Conservation (phyloP, 1,140 invertebrate species). For the Brachionus plicatilis region DNA sequence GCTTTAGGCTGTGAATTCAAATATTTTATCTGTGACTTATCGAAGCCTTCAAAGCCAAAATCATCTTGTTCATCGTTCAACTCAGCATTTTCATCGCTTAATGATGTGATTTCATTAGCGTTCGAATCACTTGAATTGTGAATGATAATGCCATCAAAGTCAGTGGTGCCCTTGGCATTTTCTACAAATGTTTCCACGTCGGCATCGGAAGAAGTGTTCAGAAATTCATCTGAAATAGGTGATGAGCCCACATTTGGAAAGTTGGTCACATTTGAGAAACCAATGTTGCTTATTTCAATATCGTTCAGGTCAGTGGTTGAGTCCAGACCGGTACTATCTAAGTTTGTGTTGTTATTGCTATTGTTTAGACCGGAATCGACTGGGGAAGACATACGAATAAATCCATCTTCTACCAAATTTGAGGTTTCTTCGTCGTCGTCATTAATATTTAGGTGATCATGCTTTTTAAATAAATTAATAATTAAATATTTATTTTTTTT, state of each 20-base stretch:
- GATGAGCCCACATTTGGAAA: constrained; percentile 40
- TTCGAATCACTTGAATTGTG: constrained; percentile 14
- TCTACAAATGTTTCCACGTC: not conserved
- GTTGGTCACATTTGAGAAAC: not conserved
- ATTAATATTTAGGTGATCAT: not conserved
- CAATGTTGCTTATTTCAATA: not conserved
- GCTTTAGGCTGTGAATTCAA: not conserved
- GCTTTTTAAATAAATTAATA: too few relatives aligned
- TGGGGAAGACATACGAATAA: constrained; percentile 37
- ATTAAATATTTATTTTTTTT: too few relatives aligned
- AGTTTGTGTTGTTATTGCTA: not conserved
- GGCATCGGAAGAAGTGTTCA: not conserved
- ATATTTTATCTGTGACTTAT: not conserved
- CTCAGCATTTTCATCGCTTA: not conserved
- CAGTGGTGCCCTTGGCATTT: not conserved
- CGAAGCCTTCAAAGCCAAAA: not conserved
- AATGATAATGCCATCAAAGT: constrained; percentile 13
- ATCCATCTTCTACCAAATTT: constrained; percentile 37
- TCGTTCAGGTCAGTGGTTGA: not conserved
- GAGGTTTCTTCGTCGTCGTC: constrained; percentile 29
- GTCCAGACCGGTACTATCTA: constrained; percentile 3
- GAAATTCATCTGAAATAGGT: constrained; percentile 2
- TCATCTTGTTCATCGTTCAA: not conserved
- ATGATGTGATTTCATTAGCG: not conserved
- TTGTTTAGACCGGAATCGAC: not conserved